Conservation (phyloP, 2,113 vertebrate species). For the Rostratula benghalensis region DNA sequence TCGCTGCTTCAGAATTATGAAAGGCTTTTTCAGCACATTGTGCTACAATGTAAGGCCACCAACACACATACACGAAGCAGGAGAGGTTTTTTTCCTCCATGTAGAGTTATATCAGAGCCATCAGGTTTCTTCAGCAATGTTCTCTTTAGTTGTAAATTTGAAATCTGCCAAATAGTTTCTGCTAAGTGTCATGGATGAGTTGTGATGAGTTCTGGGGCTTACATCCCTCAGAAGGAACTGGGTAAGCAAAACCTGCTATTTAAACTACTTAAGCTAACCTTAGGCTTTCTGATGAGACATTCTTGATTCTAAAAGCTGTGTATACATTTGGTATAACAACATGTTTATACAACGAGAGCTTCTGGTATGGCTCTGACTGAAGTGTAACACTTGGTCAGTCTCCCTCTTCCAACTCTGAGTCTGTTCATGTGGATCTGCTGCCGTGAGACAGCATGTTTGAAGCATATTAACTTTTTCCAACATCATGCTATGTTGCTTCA, state of each 20-base stretch:
- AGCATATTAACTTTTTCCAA: background rate
- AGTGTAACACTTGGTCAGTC: background rate
- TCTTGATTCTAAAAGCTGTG: background rate
- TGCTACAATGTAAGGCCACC: background rate
- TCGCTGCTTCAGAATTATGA: background rate
- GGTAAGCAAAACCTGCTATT: background rate
- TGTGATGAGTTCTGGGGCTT: background rate
- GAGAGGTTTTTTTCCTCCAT: background rate
- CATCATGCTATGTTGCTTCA: background rate
- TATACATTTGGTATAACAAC: background rate
- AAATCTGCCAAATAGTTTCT: background rate
- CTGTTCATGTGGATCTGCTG: background rate
- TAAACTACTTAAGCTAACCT: background rate
- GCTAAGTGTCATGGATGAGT: background rate
- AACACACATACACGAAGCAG: background rate
- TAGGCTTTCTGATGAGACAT: background rate
- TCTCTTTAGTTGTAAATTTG: background rate
- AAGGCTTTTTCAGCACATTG: background rate
- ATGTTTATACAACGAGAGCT: background rate
- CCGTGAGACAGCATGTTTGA: background rate
- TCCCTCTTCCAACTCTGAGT: background rate
- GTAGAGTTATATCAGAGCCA: background rate
- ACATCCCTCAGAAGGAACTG: background rate
- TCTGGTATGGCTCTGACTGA: background rate
- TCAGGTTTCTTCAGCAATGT: background rate